Evolutionary conservation across 2,113 vertebrate genomes (phyloP).

Genomic region (Hippocampus barbouri): DNA sequence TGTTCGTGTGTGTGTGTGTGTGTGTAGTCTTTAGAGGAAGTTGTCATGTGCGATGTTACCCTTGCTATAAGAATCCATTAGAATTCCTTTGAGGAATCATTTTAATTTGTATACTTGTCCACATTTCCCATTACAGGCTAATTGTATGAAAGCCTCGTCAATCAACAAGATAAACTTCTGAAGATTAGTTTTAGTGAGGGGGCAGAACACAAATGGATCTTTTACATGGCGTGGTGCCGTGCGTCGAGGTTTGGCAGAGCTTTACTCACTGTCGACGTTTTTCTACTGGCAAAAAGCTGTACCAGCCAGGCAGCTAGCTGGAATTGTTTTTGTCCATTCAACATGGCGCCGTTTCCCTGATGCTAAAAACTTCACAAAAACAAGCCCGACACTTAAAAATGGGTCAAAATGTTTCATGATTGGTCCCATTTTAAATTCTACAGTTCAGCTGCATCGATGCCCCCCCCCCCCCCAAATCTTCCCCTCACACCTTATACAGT

Average conservation of each 20-base stretch:
- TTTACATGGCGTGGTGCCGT: too few relatives aligned
- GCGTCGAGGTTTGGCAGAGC: too few relatives aligned
- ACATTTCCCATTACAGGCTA: too few relatives aligned
- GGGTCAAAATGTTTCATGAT: neutral
- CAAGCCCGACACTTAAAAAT: neutral
- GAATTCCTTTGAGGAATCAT: neutral
- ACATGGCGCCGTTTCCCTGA: neutral
- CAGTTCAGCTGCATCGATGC: neutral
- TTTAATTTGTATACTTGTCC: too few relatives aligned
- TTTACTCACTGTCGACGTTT: neutral
- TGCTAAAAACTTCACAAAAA: neutral
- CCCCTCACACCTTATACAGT: neutral
- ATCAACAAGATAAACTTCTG: too few relatives aligned
- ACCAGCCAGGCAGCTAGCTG: too few relatives aligned
- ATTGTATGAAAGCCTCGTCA: too few relatives aligned
- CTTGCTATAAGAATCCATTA: neutral
- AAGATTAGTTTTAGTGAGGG: too few relatives aligned
- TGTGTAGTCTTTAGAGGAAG: conserved; percentile 19
- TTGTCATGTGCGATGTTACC: conserved; percentile 19
- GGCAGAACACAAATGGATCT: too few relatives aligned
- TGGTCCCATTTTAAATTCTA: too few relatives aligned
- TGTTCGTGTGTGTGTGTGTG: conserved; percentile 17
- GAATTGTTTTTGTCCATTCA: neutral
- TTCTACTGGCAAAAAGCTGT: neutral
- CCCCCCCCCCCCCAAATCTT: neutral